phyloP scores from a whole-genome alignment of 2,797 vertebrate species.

The Liasis olivaceus region DNA sequence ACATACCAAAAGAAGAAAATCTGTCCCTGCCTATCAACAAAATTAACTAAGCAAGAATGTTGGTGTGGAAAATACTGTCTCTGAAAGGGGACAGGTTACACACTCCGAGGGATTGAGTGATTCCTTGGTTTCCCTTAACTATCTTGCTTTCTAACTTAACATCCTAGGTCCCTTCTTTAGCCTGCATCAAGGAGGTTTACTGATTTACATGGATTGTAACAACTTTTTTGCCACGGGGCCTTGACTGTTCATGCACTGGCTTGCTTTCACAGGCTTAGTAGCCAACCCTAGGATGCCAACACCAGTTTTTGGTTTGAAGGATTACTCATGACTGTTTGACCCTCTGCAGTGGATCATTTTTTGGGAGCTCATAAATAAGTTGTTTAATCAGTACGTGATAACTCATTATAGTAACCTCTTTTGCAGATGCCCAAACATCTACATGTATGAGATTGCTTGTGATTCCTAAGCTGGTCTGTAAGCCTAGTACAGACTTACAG shows the following conservation, averaged over 20 bases:
- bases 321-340: not conserved
- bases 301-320: not conserved
- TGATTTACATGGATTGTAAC: not conserved
- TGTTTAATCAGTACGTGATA: not conserved
- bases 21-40: not conserved
- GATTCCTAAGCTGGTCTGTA: not conserved
- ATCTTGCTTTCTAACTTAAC: not conserved
- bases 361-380: not conserved
- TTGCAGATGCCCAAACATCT: not conserved
- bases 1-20: not conserved
- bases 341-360: not conserved
- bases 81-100: not conserved
- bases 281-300: not conserved
- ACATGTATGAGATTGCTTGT: not conserved
- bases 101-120: not conserved
- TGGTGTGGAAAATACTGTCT: not conserved
- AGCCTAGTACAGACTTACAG: not conserved
- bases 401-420: not conserved
- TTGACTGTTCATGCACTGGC: rapidly evolving
- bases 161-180: not conserved
- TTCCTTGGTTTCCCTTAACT: not conserved
- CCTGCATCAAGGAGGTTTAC: not conserved
- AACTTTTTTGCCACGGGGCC: not conserved
- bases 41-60: not conserved
- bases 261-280: not conserved